Evolutionary conservation across 2,888 invertebrate genomes (phyloP).

Genomic region (Tachina lurida): DNA sequence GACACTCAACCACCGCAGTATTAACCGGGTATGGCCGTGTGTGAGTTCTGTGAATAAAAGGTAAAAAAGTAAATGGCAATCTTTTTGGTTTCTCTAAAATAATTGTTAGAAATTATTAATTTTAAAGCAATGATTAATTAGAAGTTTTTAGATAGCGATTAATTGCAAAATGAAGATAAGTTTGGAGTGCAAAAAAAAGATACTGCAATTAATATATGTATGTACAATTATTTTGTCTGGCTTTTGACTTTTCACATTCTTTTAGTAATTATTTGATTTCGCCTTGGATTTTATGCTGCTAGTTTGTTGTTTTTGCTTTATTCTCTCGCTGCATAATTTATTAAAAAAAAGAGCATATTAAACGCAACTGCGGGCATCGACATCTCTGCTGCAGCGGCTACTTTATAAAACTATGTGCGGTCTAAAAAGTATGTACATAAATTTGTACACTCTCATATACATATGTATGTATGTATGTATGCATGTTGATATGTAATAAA

Average conservation of each 20-base stretch:
- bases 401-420: constrained; percentile 57
- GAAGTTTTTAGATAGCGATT: neutral
- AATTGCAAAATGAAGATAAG: neutral
- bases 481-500: constrained; percentile 2
- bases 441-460: neutral
- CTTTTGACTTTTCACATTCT: constrained; percentile 34
- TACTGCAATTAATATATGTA: neutral
- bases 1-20: constrained; percentile 3
- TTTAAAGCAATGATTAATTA: neutral
- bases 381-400: constrained; percentile 56
- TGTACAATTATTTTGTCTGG: neutral
- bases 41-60: constrained; percentile 6
- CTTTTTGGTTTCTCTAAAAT: neutral
- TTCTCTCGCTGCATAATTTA: constrained; percentile 52
- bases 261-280: constrained; percentile 44
- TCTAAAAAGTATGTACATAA: constrained; percentile 37
- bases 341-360: constrained; percentile 46
- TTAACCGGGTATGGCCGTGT: neutral
- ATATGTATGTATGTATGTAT: neutral
- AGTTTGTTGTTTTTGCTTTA: constrained; percentile 27
- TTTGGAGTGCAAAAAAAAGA: neutral
- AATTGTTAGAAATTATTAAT: neutral
- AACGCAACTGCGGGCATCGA: constrained; percentile 35
- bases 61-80: neutral
- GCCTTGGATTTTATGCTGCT: constrained; percentile 52